Evolutionary conservation across 2,888 invertebrate genomes (phyloP).

Genomic region (Aporophyla nigra): DNA sequence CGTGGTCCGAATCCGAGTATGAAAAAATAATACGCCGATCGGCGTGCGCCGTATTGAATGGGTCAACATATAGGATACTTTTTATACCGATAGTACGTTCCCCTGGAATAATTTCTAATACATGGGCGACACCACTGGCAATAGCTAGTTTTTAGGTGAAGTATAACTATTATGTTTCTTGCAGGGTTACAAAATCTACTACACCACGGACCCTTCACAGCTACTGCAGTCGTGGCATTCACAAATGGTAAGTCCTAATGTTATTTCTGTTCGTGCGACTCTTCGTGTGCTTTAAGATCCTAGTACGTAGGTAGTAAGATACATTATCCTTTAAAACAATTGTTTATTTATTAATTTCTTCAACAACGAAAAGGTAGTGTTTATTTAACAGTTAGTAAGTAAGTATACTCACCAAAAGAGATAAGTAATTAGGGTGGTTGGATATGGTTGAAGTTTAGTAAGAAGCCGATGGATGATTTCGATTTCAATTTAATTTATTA

Average conservation of each 20-base stretch:
- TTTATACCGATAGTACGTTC: too few relatives aligned
- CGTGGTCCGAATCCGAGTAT: too few relatives aligned
- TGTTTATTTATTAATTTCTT: not conserved
- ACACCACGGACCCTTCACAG: slow-evolving; percentile 96
- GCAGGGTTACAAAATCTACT: slow-evolving; percentile 99
- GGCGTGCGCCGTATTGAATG: too few relatives aligned
- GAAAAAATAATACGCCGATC: too few relatives aligned
- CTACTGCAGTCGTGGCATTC: slow-evolving; percentile 97
- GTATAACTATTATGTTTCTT: not conserved
- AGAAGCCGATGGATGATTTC: too few relatives aligned
- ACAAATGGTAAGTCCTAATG: slow-evolving; percentile 92
- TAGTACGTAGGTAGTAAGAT: not conserved
- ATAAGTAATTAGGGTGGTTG: too few relatives aligned
- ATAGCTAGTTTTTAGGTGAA: not conserved
- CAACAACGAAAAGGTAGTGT: not conserved
- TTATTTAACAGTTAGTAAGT: not conserved
- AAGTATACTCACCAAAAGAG: not conserved
- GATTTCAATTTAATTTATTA: too few relatives aligned
- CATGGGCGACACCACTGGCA: too few relatives aligned
- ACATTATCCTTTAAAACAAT: not conserved
- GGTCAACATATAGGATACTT: too few relatives aligned
- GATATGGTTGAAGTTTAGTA: too few relatives aligned
- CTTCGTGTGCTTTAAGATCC: not conserved
- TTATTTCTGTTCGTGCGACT: not conserved
- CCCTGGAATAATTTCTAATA: too few relatives aligned